Evolutionary conservation across 2,113 vertebrate genomes (phyloP), one percentile per base, ranked within the genome.

Genomic region (Amblyopsis rosae): DNA sequence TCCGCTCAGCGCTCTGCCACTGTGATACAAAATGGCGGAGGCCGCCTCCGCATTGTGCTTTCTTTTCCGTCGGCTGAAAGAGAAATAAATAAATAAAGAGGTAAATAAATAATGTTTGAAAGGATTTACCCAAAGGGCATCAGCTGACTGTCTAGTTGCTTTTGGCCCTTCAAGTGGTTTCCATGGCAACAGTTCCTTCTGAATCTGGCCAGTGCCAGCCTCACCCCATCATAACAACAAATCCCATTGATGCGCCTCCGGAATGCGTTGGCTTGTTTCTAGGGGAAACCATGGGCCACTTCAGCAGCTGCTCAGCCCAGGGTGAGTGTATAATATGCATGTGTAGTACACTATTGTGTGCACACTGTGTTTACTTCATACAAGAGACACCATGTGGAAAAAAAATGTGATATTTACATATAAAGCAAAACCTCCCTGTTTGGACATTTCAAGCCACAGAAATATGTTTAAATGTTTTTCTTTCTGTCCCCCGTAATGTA

Each of bases 91-190:
- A 82, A 83, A 78, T 73, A 76, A 77, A 85, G 72, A 82, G 66
- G 76, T 56, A 80, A 79, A 76, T 70, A 80, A 87, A 84, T 80
- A 72, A 50, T 80, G 78, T 89, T 83, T 86, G 82, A 90, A 84
- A 89, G 87, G 85, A 85, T 86, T 84, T 82, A 80, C 84, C 84
- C 87, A 80, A 67, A 83, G 75, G 87, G 82, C 72, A 87, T 90
- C 89, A 92, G 90, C 90, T 89, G 86, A 89, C 88, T 86, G 83
- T 79, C 82, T 87, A 88, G 90, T 89, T 92, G 91, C 89, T 89
- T 87, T 84, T 57, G 72, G 79, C 89, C 80, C 75, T 75, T 63
- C 4, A 57, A 81, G 76, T 70, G 67, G 89, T 92, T 85, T 84
- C 89, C 88, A 89, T 91, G 80, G 90, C 79, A 88, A 92, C 90